A percentile compares a stretch with the other conserved stretches of the same genome.
Conservation (phyloP, 2,797 vertebrate genomes). For the Enteromius treurensis region DNA sequence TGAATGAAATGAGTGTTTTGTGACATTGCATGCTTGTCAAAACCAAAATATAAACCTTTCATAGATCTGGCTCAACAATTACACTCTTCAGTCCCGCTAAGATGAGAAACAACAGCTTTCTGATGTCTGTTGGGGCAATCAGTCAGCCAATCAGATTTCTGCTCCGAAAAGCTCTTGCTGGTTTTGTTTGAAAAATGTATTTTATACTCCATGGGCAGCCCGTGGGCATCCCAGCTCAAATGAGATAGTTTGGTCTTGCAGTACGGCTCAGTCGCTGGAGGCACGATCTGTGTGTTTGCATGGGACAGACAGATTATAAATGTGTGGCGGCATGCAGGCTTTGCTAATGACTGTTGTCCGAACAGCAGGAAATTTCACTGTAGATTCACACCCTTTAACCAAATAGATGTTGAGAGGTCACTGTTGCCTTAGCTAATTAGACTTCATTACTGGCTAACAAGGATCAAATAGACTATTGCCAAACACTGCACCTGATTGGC, state of each 20-base stretch:
- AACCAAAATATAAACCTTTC: no score
- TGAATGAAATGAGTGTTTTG: no score
- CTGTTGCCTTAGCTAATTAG: conserved; percentile 56
- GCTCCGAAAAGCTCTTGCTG: neutral
- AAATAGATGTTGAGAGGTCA: conserved; percentile 57
- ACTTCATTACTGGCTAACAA: conserved; percentile 56
- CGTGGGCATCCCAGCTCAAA: neutral
- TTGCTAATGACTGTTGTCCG: conserved; percentile 56
- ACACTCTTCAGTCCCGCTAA: neutral
- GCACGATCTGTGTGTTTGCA: conserved; percentile 17
- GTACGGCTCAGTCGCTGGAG: neutral
- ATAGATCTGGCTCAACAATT: neutral
- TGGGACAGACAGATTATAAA: conserved; percentile 50
- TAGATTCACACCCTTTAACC: conserved; percentile 57
- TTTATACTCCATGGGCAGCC: neutral
- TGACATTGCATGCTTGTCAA: no score
- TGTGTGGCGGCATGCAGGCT: conserved; percentile 43
- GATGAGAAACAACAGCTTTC: neutral
- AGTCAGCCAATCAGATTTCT: neutral
- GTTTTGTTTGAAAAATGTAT: neutral
- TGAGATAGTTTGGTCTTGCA: neutral
- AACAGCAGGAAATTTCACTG: conserved; percentile 53
- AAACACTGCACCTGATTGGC: conserved; percentile 24
- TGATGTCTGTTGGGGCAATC: neutral
- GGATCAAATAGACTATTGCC: conserved; percentile 47